phyloP scores from a whole-genome alignment of 2,113 vertebrate species.

The Lasiurus cinereus region DNA sequence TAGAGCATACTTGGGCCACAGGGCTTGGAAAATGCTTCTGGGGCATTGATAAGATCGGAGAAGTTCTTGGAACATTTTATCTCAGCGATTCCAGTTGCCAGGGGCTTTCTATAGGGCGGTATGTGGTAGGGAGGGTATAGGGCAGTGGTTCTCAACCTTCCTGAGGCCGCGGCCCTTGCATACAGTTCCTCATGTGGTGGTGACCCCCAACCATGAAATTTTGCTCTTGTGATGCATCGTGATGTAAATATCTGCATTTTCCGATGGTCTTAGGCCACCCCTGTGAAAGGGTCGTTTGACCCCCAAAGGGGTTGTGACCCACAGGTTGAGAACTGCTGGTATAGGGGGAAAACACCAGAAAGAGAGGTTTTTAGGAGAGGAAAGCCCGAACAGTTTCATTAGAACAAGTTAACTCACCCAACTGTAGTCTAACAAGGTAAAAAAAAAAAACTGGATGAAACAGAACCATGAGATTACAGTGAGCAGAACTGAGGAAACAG shows the following conservation, averaged over 20 bases:
- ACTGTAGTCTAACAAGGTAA: not conserved
- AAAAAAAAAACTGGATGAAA: not conserved
- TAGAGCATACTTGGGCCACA: not conserved
- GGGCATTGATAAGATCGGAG: slow-evolving; percentile 63
- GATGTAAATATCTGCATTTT: too few relatives aligned
- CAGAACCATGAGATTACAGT: not conserved
- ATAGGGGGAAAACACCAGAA: not conserved
- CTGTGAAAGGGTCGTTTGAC: too few relatives aligned
- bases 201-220: too few relatives aligned
- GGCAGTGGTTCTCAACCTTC: too few relatives aligned
- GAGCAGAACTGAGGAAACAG: slow-evolving; percentile 20
- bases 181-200: too few relatives aligned
- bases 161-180: too few relatives aligned
- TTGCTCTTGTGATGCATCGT: too few relatives aligned
- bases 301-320: too few relatives aligned
- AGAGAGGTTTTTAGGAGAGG: slow-evolving; percentile 31
- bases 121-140: not conserved
- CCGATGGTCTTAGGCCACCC: too few relatives aligned
- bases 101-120: not conserved
- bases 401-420: not conserved
- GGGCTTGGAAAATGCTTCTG: slow-evolving; percentile 20
- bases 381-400: slow-evolving; percentile 25
- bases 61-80: slow-evolving; percentile 66
- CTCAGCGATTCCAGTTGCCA: slow-evolving; percentile 32
- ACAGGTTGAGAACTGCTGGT: too few relatives aligned